Percentiles rank a stretch among this genome's conserved stretches.
Evolutionary conservation across 2,888 invertebrate genomes (phyloP).

Genomic region (Lomographa bimaculata): DNA sequence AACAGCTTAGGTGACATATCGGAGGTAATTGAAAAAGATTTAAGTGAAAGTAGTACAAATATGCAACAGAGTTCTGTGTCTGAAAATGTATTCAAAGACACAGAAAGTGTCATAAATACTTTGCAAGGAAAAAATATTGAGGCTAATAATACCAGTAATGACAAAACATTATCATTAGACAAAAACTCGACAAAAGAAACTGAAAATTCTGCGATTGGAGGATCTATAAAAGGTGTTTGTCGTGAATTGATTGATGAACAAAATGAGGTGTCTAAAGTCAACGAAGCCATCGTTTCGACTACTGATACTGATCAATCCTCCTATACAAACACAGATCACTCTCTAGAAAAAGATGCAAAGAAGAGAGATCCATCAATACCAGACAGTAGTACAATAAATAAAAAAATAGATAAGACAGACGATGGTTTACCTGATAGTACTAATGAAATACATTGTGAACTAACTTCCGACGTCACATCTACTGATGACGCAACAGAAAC

Average conservation of each 20-base stretch:
- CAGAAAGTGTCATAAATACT: no score
- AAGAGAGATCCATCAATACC: conserved; percentile 48
- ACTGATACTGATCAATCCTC: conserved; percentile 38
- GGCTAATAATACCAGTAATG: no score
- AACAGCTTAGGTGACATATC: conserved; percentile 36
- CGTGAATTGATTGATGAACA: no score
- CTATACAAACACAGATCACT: conserved; percentile 21
- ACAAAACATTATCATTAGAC: no score
- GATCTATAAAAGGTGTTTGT: no score
- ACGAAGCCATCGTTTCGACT: conserved; percentile 57
- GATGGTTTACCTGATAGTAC: conserved; percentile 56
- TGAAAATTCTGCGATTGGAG: no score
- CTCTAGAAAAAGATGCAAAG: conserved; percentile 22
- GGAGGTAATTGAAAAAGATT: conserved; percentile 40
- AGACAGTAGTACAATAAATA: conserved; percentile 68
- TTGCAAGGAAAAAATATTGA: no score
- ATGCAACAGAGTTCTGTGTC: conserved; percentile 12
- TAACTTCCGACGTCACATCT: conserved; percentile 49
- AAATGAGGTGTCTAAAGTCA: conserved; percentile 13
- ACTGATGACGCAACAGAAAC: conserved; percentile 26
- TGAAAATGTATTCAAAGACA: no score
- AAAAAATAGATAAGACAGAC: conserved; percentile 35
- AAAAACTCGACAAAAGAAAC: no score
- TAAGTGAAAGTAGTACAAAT: conserved; percentile 27
- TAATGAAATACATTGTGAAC: conserved; percentile 53